phyloP scores from a whole-genome alignment of 2,113 vertebrate genomes.

The Hemichromis elongatus region DNA sequence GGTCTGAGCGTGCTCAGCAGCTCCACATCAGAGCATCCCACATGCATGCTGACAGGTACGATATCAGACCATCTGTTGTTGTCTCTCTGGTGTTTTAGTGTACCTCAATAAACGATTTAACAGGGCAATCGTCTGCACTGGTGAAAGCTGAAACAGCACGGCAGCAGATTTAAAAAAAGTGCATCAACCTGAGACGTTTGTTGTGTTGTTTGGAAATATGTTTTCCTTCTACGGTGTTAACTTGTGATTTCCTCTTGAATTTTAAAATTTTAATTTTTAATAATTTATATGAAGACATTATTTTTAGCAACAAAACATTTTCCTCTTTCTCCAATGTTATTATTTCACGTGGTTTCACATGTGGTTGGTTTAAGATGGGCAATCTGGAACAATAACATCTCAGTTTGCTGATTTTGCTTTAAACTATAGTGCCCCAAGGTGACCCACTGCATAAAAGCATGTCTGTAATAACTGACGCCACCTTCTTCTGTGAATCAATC shows the following conservation, averaged over 20 bases:
- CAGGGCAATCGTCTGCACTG: neutral
- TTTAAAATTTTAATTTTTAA: rapidly evolving
- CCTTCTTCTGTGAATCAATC: neutral
- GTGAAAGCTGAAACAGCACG: conserved; percentile 11
- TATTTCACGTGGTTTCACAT: neutral
- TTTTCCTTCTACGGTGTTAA: neutral
- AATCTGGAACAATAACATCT: no score
- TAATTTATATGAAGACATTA: neutral
- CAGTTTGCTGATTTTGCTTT: no score
- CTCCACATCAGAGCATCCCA: conserved; percentile 9
- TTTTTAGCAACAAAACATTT: neutral
- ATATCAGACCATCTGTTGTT: conserved; percentile 52
- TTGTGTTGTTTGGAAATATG: neutral
- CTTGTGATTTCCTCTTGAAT: neutral
- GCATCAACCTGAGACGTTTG: neutral
- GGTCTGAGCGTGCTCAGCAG: conserved; percentile 13
- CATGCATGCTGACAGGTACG: conserved; percentile 57
- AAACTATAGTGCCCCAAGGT: no score
- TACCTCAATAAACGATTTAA: conserved; percentile 13
- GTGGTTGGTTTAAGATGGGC: no score
- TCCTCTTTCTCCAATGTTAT: neutral
- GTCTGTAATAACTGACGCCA: neutral
- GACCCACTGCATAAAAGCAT: neutral
- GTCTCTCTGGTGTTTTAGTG: neutral
- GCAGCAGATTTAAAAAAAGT: neutral